A percentile compares a stretch with the other conserved stretches of the same genome.
These are phyloP conservation scores for Valencia hispanica DNA, from an alignment of 2,797 vertebrate species.

Conservation along the genomic window DNA sequence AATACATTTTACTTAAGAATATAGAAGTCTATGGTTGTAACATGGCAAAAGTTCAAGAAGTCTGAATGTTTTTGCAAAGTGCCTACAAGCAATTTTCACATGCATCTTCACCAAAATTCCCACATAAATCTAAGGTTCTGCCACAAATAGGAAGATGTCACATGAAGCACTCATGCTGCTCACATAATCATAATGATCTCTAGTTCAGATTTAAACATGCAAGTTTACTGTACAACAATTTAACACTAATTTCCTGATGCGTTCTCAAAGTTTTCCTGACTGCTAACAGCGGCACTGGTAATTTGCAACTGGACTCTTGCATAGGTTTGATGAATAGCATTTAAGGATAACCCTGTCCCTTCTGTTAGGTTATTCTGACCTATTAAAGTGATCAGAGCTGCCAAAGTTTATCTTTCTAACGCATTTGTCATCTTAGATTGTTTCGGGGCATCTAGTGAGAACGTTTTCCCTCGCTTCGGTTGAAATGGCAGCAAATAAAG, in stretches of 20 bases:
- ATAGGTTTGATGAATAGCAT: neutral
- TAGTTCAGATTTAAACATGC: neutral
- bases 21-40: no score
- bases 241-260: neutral
- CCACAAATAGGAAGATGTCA: neutral
- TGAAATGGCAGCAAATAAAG: slow-evolving; percentile 29
- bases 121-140: neutral
- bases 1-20: no score
- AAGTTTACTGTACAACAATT: neutral
- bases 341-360: slow-evolving; percentile 10
- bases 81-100: neutral
- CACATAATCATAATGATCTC: neutral
- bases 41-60: neutral
- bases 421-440: slow-evolving; percentile 17
- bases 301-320: neutral
- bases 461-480: slow-evolving; percentile 4
- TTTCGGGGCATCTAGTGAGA: neutral
- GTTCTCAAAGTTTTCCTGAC: neutral
- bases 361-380: slow-evolving; percentile 28
- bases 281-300: neutral
- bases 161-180: neutral
- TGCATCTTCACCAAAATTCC: neutral
- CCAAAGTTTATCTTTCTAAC: slow-evolving; percentile 1
- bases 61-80: neutral
- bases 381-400: slow-evolving; percentile 20